phyloP scores from a whole-genome alignment of 2,888 invertebrate species.

The Zele albiditarsus region DNA sequence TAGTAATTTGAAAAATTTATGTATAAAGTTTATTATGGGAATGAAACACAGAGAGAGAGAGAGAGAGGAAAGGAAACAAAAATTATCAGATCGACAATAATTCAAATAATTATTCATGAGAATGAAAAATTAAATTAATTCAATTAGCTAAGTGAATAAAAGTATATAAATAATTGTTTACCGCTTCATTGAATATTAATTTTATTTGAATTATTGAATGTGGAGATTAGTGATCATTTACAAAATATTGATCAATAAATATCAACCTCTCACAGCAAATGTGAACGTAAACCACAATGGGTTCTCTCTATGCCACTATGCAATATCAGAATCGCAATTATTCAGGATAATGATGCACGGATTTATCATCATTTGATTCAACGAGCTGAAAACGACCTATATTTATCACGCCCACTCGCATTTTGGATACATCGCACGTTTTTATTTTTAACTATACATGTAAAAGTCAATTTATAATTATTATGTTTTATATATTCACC shows the following conservation, averaged over 20 bases:
- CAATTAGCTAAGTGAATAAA: background rate
- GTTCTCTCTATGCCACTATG: too few species aligned
- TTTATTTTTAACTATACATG: too few species aligned
- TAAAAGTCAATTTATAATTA: too few species aligned
- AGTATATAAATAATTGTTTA: background rate
- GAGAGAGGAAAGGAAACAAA: background rate
- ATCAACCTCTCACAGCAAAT: too few species aligned
- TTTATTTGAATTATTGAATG: background rate
- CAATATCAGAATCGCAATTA: too few species aligned
- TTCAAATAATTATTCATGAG: background rate
- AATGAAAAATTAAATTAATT: background rate
- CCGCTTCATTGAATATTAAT: background rate
- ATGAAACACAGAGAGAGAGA: background rate
- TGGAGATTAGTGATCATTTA: background rate
- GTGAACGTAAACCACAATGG: too few species aligned
- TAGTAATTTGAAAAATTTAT: background rate
- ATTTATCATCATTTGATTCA: too few species aligned
- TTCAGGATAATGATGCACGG: too few species aligned
- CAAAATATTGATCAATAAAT: background rate
- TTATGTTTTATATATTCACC: too few species aligned
- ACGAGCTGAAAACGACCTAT: too few species aligned
- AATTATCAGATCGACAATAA: background rate
- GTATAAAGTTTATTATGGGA: background rate
- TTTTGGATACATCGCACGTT: too few species aligned
- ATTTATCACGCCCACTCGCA: too few species aligned